Evolutionary conservation across 2,888 invertebrate genomes (phyloP), one percentile per base, ranked within the genome.

Genomic region (Aphidius colemani): DNA sequence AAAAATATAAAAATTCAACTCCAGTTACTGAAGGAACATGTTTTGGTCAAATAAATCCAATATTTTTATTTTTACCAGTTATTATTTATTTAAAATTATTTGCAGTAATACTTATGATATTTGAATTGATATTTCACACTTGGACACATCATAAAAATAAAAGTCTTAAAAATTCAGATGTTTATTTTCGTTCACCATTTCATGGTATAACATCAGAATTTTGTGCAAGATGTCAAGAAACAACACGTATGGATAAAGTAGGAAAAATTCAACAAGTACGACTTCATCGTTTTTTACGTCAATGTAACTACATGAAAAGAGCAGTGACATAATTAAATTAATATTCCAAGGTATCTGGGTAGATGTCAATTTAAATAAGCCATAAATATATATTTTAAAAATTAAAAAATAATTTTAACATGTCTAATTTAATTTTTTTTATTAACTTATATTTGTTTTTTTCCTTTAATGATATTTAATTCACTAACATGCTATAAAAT

Each of bases 121-220:
- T 79, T 45, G 91, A 91, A 81, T 70, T 74, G 0, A 79, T 84
- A n/a, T 80, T 91, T 40, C 91, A 91, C 77, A 84, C 86, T n/a
- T 85, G 86, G 83, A 88, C 90, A 7, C 91, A 91, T 74, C 86
- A 86, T 69, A 89, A 88, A 73, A 91, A 90, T 74, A 87, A 86
- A 70, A 78, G 80, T 53, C 80, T 89, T 45, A 85, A 84, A 72
- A 84, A 88, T 70, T 81, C 85, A 9, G 83, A 84, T 59, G 78
- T 88, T 46, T 90, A 88, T 72, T 91, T 89, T 73, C 87, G 88
- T 53, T 91, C 90, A 71, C 91, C 91, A 0, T 85, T 91, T 68
- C 90, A 91, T 77, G 82, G 87, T 3, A 83, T 90, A 7, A 86
- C 88, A 0, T 88, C 90, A 18, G 88, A 88, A 67, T 90, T 90